Conservation (phyloP, 2,113 vertebrate species). For the Spea multiplicata region DNA sequence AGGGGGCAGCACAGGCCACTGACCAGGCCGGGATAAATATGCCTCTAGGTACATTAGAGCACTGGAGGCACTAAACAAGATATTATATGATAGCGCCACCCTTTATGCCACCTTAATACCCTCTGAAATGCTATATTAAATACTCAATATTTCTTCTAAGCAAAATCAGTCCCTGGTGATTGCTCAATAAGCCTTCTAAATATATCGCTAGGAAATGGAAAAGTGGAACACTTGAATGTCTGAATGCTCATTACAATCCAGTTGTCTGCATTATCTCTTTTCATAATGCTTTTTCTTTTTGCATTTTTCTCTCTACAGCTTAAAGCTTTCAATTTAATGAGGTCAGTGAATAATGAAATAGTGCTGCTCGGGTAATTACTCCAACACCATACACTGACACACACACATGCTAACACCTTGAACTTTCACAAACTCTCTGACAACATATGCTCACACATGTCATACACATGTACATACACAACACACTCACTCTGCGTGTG, state of each 20-base stretch:
- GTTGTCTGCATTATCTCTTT: conserved; percentile 18
- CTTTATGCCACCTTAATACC: too few relatives aligned
- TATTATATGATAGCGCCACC: too few relatives aligned
- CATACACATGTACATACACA: neutral
- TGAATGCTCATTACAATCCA: conserved; percentile 25
- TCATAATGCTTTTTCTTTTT: conserved; percentile 10
- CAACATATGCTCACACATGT: neutral
- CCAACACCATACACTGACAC: too few relatives aligned
- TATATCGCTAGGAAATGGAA: neutral
- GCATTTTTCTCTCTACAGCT: conserved; percentile 8
- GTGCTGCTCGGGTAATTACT: conserved; percentile 18
- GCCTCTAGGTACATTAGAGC: too few relatives aligned
- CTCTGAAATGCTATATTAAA: too few relatives aligned
- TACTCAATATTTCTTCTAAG: neutral
- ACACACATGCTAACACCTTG: too few relatives aligned
- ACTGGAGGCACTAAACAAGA: too few relatives aligned
- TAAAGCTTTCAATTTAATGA: conserved; percentile 38
- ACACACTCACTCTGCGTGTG: neutral
- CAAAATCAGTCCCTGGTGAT: too few relatives aligned
- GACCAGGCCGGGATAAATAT: too few relatives aligned
- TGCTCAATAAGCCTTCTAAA: neutral
- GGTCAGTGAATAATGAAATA: conserved; percentile 16
- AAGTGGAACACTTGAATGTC: neutral
- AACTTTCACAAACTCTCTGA: too few relatives aligned
- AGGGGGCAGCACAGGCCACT: too few relatives aligned